Evolutionary conservation across 2,888 invertebrate genomes (phyloP), one percentile per base, ranked within the genome.

Genomic region (Aelia acuminata): DNA sequence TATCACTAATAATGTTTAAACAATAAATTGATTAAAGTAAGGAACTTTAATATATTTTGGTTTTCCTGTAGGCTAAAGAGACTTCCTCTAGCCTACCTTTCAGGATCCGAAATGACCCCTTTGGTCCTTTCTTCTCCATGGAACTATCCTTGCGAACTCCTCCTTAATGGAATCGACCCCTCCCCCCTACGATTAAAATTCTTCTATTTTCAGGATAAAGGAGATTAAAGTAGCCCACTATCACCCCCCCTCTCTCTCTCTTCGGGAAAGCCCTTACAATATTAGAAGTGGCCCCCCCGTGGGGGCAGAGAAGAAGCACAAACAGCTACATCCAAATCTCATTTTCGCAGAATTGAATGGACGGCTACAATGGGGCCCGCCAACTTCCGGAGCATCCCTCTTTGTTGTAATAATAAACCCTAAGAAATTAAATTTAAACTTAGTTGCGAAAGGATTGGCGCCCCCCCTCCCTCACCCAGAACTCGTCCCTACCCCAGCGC

Each of bases 401-500:
- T 50, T 85, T 85, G 85, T 85, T 85, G 85, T 50, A 85, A 85
- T 85, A 85, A 85, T 85, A 85, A 85, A 85, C 85, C 48, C 85
- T 35, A 85, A 85, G 85, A 85, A 85, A 85, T 85, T 85, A 85
- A 85, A 85, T 85, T 85, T 85, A 85, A 85, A 85, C 85, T 85
- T 85, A 50, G 85, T 85, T 85, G 50, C 85, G 53, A 85, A 85
- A 85, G 85, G 85, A 50, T 49, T 31, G 48, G 11, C 85, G 39
- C 35, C 39, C 22, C 20, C 22, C 35, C 85, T 2, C n/a, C n/a
- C n/a, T n/a, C n/a, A n/a, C n/a, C n/a, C n/a, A n/a, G n/a, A n/a
- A n/a, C n/a, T n/a, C n/a, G n/a, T n/a, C n/a, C n/a, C n/a, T n/a
- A n/a, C n/a, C n/a, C n/a, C 31, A 35, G 31, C 50, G 35, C 85